Conservation (phyloP, 1,140 invertebrate species). For the Zaprionus taronus region DNA sequence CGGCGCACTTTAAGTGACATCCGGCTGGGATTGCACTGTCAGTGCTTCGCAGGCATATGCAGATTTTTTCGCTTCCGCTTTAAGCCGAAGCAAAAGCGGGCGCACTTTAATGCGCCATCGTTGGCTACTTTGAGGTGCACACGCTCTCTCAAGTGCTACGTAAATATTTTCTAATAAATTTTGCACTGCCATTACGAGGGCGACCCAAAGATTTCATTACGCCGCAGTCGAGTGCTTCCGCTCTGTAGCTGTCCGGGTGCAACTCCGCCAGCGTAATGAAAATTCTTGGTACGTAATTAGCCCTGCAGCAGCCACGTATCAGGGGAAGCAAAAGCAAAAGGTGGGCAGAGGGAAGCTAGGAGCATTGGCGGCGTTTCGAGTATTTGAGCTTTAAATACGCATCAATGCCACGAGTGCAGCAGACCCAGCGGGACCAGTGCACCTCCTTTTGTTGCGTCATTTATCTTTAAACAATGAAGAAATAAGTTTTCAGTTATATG, state of each 20-base stretch:
- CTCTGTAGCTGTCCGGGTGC: background rate
- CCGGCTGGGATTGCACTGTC: constrained; percentile 62
- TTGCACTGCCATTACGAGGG: constrained; percentile 38
- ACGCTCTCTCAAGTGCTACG: constrained; percentile 63
- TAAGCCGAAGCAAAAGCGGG: background rate
- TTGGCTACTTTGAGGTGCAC: constrained; percentile 51
- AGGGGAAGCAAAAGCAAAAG: background rate
- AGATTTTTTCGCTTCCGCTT: constrained; percentile 25
- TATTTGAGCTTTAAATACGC: constrained; percentile 52
- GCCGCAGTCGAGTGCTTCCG: constrained; percentile 42
- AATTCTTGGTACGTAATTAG: constrained; percentile 61
- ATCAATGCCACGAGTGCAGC: constrained; percentile 24
- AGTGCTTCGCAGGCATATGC: constrained; percentile 41
- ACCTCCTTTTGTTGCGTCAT: background rate
- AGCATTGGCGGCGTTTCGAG: constrained; percentile 34
- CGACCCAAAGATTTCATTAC: constrained; percentile 60
- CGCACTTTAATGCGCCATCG: constrained; percentile 36
- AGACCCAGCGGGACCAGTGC: background rate
- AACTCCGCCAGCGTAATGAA: constrained; percentile 48
- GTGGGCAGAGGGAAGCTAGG: background rate
- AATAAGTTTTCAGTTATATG: too few species aligned
- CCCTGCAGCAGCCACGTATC: constrained; percentile 36
- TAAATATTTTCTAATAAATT: constrained; percentile 75
- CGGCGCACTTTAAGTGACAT: constrained; percentile 21
- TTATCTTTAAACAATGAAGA: too few species aligned